Conservation (phyloP, 1,140 invertebrate species). For the Macrobrachium nipponense region DNA sequence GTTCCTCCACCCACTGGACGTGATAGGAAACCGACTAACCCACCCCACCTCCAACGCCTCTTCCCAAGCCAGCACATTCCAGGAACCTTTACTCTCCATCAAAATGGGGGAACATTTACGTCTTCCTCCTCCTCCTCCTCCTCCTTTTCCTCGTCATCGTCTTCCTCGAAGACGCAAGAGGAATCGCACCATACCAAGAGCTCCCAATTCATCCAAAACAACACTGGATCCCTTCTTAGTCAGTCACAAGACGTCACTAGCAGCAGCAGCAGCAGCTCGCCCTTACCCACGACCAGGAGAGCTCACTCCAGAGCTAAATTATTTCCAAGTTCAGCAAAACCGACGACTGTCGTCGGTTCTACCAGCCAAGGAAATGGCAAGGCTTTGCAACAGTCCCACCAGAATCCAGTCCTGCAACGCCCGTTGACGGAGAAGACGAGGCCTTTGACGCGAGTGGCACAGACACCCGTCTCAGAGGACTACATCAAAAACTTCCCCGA, state of each 20-base stretch:
- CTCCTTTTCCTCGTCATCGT: neutral
- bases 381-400: neutral
- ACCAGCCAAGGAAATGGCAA: neutral
- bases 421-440: neutral
- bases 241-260: slow-evolving; percentile 8
- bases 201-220: neutral
- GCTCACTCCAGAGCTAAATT: too few species aligned
- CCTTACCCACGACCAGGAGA: too few species aligned
- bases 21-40: neutral
- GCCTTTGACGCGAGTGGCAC: neutral
- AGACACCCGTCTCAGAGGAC: slow-evolving; percentile 29
- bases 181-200: neutral
- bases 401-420: slow-evolving; percentile 17
- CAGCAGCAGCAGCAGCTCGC: slow-evolving; percentile 6
- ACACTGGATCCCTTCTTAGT: too few species aligned
- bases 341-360: too few species aligned
- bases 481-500: slow-evolving; percentile 39
- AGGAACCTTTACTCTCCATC: neutral
- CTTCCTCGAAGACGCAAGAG: neutral
- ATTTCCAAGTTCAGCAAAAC: too few species aligned
- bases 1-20: neutral
- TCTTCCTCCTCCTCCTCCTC: neutral
- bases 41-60: slow-evolving; percentile 23
- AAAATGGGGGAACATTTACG: neutral
- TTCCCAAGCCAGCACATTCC: slow-evolving; percentile 15